Conservation (phyloP, 2,888 invertebrate genomes). For the Apamea epomidion region DNA sequence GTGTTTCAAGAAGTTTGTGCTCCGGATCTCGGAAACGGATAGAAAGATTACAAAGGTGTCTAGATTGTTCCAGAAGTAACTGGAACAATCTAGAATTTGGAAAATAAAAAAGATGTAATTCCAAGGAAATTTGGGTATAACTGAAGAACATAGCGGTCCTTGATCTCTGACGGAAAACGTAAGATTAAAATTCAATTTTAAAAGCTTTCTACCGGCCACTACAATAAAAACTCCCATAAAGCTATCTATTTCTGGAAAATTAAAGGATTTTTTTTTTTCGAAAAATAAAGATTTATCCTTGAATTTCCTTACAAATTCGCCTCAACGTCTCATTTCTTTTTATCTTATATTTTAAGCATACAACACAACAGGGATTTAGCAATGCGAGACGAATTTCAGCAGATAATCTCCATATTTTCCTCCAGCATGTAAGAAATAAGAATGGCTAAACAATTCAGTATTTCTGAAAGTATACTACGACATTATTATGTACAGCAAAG, state of each 20-base stretch:
- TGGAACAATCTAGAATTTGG: background rate
- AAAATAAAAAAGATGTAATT: background rate
- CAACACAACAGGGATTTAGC: background rate
- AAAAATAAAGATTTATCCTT: background rate
- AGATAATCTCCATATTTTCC: conserved; percentile 24
- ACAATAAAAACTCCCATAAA: background rate
- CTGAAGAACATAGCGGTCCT: background rate
- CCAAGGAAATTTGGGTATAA: background rate
- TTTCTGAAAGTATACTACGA: conserved; percentile 26
- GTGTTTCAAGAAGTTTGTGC: conserved; percentile 19
- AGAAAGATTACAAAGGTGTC: conserved; percentile 8
- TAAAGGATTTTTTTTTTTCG: background rate
- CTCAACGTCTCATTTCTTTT: background rate
- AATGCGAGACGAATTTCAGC: conserved; percentile 5
- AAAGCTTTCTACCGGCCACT: background rate
- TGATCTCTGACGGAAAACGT: too few species aligned
- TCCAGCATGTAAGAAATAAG: conserved; percentile 18
- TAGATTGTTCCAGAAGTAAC: background rate
- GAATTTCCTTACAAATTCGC: conserved; percentile 1
- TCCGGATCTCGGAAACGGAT: conserved; percentile 46
- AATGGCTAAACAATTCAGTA: conserved; percentile 23
- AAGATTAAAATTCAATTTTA: background rate
- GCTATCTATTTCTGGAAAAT: background rate
- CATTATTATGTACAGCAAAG: conserved; percentile 17
- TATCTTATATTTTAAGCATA: background rate